Conservation (phyloP, 2,113 vertebrate species). For the Sebastes fasciatus region DNA sequence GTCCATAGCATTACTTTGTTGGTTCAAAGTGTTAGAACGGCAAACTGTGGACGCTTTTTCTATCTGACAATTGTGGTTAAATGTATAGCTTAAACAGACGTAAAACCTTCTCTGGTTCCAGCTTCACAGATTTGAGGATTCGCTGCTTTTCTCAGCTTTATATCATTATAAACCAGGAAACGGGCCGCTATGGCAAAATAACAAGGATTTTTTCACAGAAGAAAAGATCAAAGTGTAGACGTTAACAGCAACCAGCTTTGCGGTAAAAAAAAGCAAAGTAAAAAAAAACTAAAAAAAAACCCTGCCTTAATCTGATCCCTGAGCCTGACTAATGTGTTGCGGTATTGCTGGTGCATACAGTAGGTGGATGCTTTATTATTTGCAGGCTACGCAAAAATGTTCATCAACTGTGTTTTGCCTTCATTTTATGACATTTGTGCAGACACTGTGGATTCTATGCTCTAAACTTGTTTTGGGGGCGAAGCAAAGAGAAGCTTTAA, state of each 20-base stretch:
- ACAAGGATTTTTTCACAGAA: background rate
- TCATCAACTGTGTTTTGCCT: slow-evolving; percentile 36
- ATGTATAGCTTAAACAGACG: background rate
- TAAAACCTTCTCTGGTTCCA: slow-evolving; percentile 4
- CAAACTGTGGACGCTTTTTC: background rate
- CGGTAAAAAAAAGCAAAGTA: background rate
- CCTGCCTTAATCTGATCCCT: slow-evolving; percentile 12
- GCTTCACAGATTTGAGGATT: background rate
- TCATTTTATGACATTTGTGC: slow-evolving; percentile 63
- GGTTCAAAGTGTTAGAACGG: background rate
- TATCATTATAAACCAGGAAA: background rate
- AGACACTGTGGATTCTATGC: slow-evolving; percentile 18
- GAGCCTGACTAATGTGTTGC: slow-evolving; percentile 16
- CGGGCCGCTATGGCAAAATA: background rate
- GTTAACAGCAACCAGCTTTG: background rate
- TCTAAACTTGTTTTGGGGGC: slow-evolving; percentile 14
- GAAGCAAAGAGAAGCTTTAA: slow-evolving; percentile 46
- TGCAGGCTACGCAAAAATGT: slow-evolving; percentile 51
- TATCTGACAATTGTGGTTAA: background rate
- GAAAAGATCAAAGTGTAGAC: background rate
- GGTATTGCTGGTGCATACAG: slow-evolving; percentile 5
- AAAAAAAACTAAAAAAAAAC: slow-evolving; percentile 23
- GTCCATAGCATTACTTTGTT: background rate
- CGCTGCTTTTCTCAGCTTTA: background rate
- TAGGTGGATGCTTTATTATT: slow-evolving; percentile 31